Evolutionary conservation across 2,888 invertebrate species (phyloP).

Genomic region (Leptinotarsa juncta): DNA sequence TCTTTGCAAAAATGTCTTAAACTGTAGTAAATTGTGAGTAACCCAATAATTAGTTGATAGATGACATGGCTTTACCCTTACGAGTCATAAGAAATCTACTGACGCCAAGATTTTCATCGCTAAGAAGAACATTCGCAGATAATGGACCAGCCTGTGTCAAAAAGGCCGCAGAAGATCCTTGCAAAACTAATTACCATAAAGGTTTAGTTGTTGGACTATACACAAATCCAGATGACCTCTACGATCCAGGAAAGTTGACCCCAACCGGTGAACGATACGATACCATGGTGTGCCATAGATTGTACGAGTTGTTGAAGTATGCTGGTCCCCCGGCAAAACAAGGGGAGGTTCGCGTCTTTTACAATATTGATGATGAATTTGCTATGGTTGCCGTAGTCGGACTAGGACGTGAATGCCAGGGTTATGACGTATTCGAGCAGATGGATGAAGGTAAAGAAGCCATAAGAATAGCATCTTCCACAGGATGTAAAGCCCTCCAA

Average conservation of each 20-base stretch:
- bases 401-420: constrained; percentile 76
- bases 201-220: constrained; percentile 75
- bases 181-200: constrained; percentile 55
- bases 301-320: constrained; percentile 67
- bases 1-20: constrained; percentile 38
- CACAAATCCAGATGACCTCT: constrained; percentile 69
- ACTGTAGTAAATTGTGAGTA: constrained; percentile 44
- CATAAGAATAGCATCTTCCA: constrained; percentile 76
- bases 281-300: constrained; percentile 67
- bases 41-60: constrained; percentile 32
- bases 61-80: constrained; percentile 36
- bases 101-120: constrained; percentile 26
- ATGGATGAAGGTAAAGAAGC: constrained; percentile 81
- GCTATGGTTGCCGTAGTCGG: constrained; percentile 80
- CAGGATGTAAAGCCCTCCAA: constrained; percentile 71
- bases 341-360: constrained; percentile 73
- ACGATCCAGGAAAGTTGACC: constrained; percentile 71
- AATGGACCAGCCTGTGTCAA: constrained; percentile 30
- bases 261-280: constrained; percentile 73
- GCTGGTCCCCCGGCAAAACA: constrained; percentile 68
- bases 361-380: constrained; percentile 73
- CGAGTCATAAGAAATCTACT: constrained; percentile 28
- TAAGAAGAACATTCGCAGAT: constrained; percentile 25
- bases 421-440: constrained; percentile 76
- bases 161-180: constrained; percentile 52